Evolutionary conservation across 2,797 vertebrate species (phyloP).

Genomic region (Stomatorhinus walkeri): DNA sequence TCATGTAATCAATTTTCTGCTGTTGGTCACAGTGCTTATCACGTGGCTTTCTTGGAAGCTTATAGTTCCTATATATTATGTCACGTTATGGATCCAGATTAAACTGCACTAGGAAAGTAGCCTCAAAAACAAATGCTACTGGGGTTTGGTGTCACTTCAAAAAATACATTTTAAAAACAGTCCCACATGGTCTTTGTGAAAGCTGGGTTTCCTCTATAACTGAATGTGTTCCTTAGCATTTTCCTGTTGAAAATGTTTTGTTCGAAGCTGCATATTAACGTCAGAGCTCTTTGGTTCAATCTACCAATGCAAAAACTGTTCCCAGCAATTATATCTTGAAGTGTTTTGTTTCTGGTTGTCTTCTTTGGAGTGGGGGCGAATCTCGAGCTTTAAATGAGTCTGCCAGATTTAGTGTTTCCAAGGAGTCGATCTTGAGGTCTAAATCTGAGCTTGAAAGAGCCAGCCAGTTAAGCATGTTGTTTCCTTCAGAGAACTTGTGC

Average conservation of each 20-base stretch:
- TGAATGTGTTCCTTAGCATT: not conserved
- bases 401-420: not conserved
- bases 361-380: not conserved
- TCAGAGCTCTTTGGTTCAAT: not conserved
- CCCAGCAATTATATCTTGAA: not conserved
- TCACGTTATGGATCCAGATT: not conserved
- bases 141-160: not conserved
- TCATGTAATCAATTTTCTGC: not conserved
- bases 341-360: not conserved
- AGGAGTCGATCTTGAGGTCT: not conserved
- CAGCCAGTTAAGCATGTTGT: not conserved
- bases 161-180: not conserved
- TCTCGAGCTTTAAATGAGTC: not conserved
- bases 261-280: not conserved
- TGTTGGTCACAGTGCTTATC: not conserved
- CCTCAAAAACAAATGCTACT: not conserved
- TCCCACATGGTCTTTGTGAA: not conserved
- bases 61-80: not conserved
- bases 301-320: not conserved
- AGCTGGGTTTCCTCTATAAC: not conserved
- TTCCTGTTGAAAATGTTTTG: not conserved
- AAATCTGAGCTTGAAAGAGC: not conserved
- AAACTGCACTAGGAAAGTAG: not conserved
- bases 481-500: not conserved
- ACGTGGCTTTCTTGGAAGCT: not conserved